Base-by-base conservation (phyloP, 2,797 vertebrate genomes). In the Clamator glandarius region DNA sequence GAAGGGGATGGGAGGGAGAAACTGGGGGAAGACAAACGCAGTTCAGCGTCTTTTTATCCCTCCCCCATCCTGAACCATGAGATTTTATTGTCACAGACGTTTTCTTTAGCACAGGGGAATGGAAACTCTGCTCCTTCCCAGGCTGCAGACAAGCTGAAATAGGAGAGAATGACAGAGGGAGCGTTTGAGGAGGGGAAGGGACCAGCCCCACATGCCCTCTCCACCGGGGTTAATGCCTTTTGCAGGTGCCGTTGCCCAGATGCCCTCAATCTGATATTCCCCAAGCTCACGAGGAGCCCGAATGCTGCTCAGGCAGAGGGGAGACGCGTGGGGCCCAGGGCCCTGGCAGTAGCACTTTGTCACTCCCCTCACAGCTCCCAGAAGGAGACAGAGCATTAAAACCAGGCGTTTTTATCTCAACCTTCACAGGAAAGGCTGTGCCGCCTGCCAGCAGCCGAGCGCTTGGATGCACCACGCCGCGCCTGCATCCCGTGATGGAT, bases 61-160 rank as follows among this genome's bases (percentile, higher is more conserved):
- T 77, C 50, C 57, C 61, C 57, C 41, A n/a, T 64, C 70, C 68
- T 5, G n/a, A 46, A 12, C 74, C 5, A 3, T 6, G 28, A 4
- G 20, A 24, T 85, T 92, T 82, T 90, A 79, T 57, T 85, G 72
- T 62, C 82, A 83, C 75, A 93, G 84, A 62, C 77, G 18, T 67
- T 92, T 80, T 92, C 88, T 75, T 50, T 28, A 72, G 89, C 3
- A 1, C 42, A 6, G 35, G 74, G 78, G 29, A 90, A 83, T 52
- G 89, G 93, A 95, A 96, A 92, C 46, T 80, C 81, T 44, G 81
- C 82, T 89, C 62, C 87, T 75, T 85, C 64, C 92, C 46, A 2
- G 50, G 64, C 84, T 81, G 54, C 2, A 14, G 79, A 80, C 64
- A 75, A 75, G 68, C 48, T 85, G 93, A 80, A 91, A 94, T n/a